These are phyloP conservation scores for Coturnix japonica DNA, from an alignment of 2,113 vertebrate species.

Conservation along the genomic window DNA sequence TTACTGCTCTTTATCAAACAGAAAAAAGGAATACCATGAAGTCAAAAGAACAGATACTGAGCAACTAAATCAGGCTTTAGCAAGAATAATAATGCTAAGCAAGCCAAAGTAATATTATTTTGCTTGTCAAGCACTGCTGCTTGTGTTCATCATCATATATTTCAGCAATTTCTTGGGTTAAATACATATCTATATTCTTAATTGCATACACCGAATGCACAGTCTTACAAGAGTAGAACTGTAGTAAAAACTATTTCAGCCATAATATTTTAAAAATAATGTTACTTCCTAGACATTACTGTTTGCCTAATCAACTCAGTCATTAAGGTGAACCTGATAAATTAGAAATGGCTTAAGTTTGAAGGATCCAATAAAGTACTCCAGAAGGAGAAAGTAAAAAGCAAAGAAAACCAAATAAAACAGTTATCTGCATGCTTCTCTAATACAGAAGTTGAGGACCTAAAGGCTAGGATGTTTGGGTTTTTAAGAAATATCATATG, in stretches of 20 bases:
- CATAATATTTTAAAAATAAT: background rate
- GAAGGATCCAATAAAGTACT: slow-evolving; percentile 71
- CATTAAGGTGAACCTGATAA: background rate
- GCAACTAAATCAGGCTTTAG: background rate
- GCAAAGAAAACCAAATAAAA: slow-evolving; percentile 5
- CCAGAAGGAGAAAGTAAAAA: background rate
- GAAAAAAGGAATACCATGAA: background rate
- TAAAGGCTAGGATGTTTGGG: slow-evolving; percentile 37
- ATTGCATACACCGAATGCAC: background rate
- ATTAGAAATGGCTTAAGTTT: slow-evolving; percentile 10
- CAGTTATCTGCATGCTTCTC: slow-evolving; percentile 49
- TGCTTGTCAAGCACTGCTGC: background rate
- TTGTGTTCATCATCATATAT: background rate
- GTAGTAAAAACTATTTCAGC: background rate
- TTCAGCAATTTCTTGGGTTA: background rate
- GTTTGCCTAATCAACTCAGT: background rate
- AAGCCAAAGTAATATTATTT: background rate
- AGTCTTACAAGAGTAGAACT: background rate
- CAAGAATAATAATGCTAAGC: background rate
- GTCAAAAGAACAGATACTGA: background rate
- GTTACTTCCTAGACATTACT: background rate
- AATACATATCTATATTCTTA: background rate
- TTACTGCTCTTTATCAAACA: background rate
- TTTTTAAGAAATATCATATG: background rate
- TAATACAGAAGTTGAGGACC: slow-evolving; percentile 55